Evolutionary conservation across 2,113 vertebrate genomes (phyloP).

Genomic region (Rhinolophus ferrumequinum): DNA sequence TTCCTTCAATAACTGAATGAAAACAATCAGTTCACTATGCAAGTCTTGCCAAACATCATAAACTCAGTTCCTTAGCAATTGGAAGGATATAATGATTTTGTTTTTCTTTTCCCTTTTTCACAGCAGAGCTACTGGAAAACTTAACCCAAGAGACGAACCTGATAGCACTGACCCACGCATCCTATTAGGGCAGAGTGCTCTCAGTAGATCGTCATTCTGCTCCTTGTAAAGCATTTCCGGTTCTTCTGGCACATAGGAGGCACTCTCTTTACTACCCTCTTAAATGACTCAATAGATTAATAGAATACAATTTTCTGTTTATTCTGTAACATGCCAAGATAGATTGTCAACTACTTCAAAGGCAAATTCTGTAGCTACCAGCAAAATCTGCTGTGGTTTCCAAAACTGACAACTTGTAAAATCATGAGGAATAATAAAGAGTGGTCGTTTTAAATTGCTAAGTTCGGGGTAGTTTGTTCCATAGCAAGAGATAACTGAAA

Average conservation of each 20-base stretch:
- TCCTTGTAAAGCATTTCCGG: too few relatives aligned
- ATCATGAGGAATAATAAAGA: not conserved
- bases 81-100: not conserved
- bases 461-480: not conserved
- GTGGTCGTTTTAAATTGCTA: not conserved
- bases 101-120: not conserved
- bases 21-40: not conserved
- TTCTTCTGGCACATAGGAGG: not conserved
- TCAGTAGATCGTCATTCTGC: rapidly evolving
- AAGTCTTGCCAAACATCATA: not conserved
- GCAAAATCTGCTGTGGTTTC: not conserved
- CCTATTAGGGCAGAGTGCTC: not conserved
- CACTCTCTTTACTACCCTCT: not conserved
- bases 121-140: not conserved
- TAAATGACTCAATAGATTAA: not conserved
- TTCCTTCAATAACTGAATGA: not conserved
- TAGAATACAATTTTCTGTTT: not conserved
- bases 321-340: not conserved
- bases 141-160: not conserved
- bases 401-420: not conserved
- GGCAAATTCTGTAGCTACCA: not conserved
- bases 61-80: not conserved
- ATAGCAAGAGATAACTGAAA: not conserved
- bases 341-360: not conserved
- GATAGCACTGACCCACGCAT: rapidly evolving